Evolutionary conservation across 2,888 invertebrate species (phyloP).

Genomic region (Xestoiulus laeticollis): DNA sequence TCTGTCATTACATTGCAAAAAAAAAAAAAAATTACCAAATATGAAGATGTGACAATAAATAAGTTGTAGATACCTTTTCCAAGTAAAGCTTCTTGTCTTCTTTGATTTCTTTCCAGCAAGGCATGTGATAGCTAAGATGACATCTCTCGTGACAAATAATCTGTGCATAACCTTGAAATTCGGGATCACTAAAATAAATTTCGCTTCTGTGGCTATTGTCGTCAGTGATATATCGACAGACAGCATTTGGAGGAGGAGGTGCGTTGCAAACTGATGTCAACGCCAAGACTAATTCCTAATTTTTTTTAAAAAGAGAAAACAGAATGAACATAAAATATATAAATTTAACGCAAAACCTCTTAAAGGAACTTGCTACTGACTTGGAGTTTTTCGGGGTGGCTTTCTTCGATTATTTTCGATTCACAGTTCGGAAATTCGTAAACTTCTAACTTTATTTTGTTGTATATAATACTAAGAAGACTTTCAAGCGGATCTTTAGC

Average conservation of each 20-base stretch:
- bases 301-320: background rate
- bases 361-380: constrained; percentile 40
- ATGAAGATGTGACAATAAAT: background rate
- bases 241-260: constrained; percentile 56
- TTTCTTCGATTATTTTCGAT: constrained; percentile 54
- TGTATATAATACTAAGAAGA: constrained; percentile 50
- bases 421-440: constrained; percentile 45
- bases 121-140: constrained; percentile 55
- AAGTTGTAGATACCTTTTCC: background rate
- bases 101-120: constrained; percentile 56
- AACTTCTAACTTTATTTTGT: constrained; percentile 40
- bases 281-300: constrained; percentile 53
- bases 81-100: constrained; percentile 39
- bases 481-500: constrained; percentile 52
- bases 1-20: too few species aligned
- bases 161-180: constrained; percentile 56
- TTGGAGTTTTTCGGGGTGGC: constrained; percentile 54
- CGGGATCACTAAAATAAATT: constrained; percentile 56
- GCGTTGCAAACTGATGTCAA: constrained; percentile 55
- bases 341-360: background rate
- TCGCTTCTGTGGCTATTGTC: background rate
- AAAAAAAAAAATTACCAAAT: too few species aligned
- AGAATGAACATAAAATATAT: background rate
- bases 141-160: constrained; percentile 56
- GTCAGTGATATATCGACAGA: constrained; percentile 55